Evolutionary conservation across 2,797 vertebrate genomes (phyloP), one percentile per base, ranked within the genome.

Genomic region (Takifugu ocellatus): DNA sequence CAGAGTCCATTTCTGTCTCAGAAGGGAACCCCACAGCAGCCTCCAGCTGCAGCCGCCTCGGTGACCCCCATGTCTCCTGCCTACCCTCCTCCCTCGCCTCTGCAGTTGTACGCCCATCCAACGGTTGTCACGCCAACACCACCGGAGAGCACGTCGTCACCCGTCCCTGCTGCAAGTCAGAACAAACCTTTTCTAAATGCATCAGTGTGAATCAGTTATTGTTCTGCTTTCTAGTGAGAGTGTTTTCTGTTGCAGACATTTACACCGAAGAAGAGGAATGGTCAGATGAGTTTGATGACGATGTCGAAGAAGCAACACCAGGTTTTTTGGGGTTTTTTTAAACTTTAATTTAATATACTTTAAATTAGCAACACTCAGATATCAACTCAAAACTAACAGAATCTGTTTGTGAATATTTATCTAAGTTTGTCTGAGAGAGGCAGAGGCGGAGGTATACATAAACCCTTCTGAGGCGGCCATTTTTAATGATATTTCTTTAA

Each of bases 1-100:
- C 87, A 81, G 79, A 95, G 93, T 80, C 91, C 88, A 0, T 94
- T 96, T 79, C 79, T 94, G 15, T 88, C 91, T 66, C 87, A 91
- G 71, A 90, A 85, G 3, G 65, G 75, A 14, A 5, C 29, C 0
- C 10, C 4, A 0, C 14, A 1, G n/a, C 48, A 59, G 50, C 61
- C 64, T 2, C 14, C 46, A 0, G 54, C 27, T 21, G 42, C 54
- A 1, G 29, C 43, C 11, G 25, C n/a, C 50, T 58, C 77, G 0
- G 6, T 50, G 4, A 5, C 59, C 12, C 66, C 77, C 0, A 0
- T 54, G 56, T 64, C 66, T 16, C 54, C 61, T 8, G 24, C 21
- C 5, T 17, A 50, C 24, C 68, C 68, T 29, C 39, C 61, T 8
- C 24, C 21, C 5, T 17, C 52, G 24, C 68, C 68, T 29, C 39